Percentiles rank a stretch among this genome's conserved stretches.
These are phyloP conservation scores for Diloba caeruleocephala DNA, from an alignment of 2,888 invertebrate genomes.

Conservation along the genomic window DNA sequence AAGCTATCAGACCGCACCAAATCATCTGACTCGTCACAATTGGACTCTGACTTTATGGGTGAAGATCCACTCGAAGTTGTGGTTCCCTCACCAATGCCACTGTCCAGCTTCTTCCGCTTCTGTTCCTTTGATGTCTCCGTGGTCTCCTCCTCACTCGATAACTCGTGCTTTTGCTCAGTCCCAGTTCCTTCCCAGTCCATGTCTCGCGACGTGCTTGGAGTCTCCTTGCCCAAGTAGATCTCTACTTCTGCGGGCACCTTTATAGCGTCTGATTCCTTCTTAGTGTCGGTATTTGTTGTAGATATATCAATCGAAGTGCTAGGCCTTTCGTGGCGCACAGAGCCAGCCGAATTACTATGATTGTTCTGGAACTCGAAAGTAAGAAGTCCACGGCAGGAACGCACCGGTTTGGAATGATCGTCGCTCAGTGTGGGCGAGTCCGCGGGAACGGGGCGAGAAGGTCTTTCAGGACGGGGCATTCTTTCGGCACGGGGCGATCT, in stretches of 20 bases:
- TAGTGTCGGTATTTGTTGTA: constrained; percentile 2
- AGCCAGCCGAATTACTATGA: constrained; percentile 3
- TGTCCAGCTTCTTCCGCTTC: constrained; percentile 90
- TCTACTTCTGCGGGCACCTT: constrained; percentile 61
- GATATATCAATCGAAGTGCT: constrained; percentile 4
- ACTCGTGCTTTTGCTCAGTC: constrained; percentile 19
- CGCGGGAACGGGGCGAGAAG: background rate
- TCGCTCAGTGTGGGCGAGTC: background rate
- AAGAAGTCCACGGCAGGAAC: constrained; percentile 57
- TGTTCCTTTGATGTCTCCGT: constrained; percentile 42
- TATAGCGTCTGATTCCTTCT: constrained; percentile 1
- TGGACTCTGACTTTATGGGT: constrained; percentile 56
- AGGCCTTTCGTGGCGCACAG: background rate
- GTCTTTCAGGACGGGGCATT: background rate
- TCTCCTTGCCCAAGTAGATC: constrained; percentile 62
- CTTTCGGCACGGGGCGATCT: background rate
- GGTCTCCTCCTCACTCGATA: constrained; percentile 50
- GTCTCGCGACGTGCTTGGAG: constrained; percentile 50
- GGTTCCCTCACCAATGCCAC: constrained; percentile 88
- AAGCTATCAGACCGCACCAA: constrained; percentile 26
- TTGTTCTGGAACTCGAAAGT: constrained; percentile 64
- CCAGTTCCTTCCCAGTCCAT: constrained; percentile 57
- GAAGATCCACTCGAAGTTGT: constrained; percentile 64
- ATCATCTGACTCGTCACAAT: constrained; percentile 46
- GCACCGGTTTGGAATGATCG: constrained; percentile 18